These are phyloP conservation scores for Orussus abietinus DNA, from an alignment of 1,140 invertebrate species.

Conservation along the genomic window DNA sequence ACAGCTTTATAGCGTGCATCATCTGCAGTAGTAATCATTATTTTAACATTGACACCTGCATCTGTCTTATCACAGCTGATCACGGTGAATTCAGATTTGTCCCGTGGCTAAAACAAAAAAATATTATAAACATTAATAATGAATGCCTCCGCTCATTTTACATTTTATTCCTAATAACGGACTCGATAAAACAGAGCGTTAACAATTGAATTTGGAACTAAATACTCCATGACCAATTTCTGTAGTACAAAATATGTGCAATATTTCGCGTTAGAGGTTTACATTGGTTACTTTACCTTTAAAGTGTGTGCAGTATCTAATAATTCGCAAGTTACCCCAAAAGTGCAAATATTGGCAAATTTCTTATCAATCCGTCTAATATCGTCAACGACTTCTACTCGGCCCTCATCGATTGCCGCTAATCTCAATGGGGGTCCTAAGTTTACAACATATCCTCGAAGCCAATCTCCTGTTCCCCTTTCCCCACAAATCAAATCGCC, in stretches of 20 bases:
- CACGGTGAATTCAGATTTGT: conserved; percentile 1
- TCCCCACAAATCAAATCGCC: conserved; percentile 31
- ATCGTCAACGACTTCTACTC: conserved; percentile 12
- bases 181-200: too few species aligned
- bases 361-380: conserved; percentile 14
- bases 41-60: conserved; percentile 5
- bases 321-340: conserved; percentile 25
- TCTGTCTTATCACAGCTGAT: not conserved
- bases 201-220: too few species aligned
- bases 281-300: too few species aligned
- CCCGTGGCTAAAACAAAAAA: conserved; percentile 6
- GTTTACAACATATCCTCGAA: conserved; percentile 31
- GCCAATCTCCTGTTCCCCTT: conserved; percentile 25
- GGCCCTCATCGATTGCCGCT: conserved; percentile 31
- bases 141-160: too few species aligned
- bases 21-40: conserved; percentile 2
- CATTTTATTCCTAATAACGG: too few species aligned
- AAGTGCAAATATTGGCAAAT: conserved; percentile 16
- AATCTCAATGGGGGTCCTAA: conserved; percentile 21
- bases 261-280: conserved; percentile 7
- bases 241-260: not conserved
- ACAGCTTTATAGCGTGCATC: conserved; percentile 5
- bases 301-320: conserved; percentile 3
- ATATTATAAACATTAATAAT: not conserved
- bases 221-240: too few species aligned